Percentiles rank a stretch among this genome's conserved stretches.
Conservation (phyloP, 2,888 invertebrate species). For the Megastigmus dorsalis region DNA sequence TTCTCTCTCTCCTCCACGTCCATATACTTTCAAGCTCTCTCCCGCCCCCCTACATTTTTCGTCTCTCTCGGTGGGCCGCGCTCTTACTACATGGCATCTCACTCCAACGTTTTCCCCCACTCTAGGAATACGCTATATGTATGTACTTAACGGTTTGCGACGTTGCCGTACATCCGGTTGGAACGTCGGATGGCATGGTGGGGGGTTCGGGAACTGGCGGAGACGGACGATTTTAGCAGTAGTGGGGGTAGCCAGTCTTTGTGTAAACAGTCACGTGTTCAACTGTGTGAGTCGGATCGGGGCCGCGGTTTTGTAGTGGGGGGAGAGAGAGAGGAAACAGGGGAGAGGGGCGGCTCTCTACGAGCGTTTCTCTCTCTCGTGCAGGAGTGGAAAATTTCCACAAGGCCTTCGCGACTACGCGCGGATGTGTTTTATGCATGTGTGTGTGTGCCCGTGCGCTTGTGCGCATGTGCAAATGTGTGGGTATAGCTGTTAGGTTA, state of each 20-base stretch:
- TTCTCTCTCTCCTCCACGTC: constrained; percentile 46
- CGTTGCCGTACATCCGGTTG: constrained; percentile 73
- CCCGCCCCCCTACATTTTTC: background rate
- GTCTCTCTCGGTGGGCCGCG: constrained; percentile 34
- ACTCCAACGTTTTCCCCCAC: constrained; percentile 15
- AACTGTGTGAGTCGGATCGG: constrained; percentile 7
- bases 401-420: constrained; percentile 61
- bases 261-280: constrained; percentile 56
- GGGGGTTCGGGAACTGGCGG: constrained; percentile 58
- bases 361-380: constrained; percentile 40
- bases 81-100: background rate
- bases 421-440: background rate
- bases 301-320: constrained; percentile 34
- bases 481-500: constrained; percentile 59
- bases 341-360: constrained; percentile 49
- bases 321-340: constrained; percentile 42
- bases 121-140: constrained; percentile 59
- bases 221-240: constrained; percentile 38
- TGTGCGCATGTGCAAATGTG: no score
- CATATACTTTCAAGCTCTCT: no score
- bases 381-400: constrained; percentile 71
- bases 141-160: constrained; percentile 70
- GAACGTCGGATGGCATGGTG: constrained; percentile 59
- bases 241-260: constrained; percentile 61
- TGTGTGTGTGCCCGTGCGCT: background rate